Conservation (phyloP, 2,113 vertebrate genomes). For the Pheucticus melanocephalus region DNA sequence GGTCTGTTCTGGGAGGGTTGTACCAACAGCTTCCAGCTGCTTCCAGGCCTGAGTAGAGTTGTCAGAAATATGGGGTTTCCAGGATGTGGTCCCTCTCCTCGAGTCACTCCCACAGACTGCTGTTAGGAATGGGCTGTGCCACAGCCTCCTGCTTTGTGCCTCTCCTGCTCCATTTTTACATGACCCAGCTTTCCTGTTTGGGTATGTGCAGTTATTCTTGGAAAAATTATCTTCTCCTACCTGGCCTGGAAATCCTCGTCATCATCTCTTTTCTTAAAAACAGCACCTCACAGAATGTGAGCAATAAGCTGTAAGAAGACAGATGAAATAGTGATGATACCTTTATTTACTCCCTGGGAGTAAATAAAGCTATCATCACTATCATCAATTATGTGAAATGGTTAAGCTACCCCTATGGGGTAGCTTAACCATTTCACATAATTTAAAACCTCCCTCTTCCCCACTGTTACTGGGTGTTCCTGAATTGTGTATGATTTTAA, state of each 20-base stretch:
- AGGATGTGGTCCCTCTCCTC: background rate
- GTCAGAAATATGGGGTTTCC: background rate
- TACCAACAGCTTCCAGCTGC: background rate
- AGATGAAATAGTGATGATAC: background rate
- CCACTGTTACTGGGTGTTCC: background rate
- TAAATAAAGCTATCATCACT: too few species aligned
- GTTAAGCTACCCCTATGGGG: background rate
- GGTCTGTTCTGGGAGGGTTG: background rate
- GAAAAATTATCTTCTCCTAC: background rate
- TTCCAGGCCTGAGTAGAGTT: background rate
- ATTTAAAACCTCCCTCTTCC: background rate
- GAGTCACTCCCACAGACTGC: accelerated
- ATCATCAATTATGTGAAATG: too few species aligned
- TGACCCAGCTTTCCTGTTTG: background rate
- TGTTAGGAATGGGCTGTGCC: background rate
- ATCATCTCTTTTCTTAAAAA: background rate
- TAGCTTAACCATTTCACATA: background rate
- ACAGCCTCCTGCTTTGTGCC: background rate
- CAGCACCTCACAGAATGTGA: background rate
- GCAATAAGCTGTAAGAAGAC: background rate
- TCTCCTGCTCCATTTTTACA: background rate
- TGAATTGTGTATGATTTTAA: background rate
- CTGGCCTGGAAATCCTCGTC: background rate
- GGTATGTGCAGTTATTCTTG: background rate
- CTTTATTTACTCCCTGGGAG: background rate